Base-by-base conservation (phyloP, 2,113 vertebrate genomes). In the Plotosus lineatus region DNA sequence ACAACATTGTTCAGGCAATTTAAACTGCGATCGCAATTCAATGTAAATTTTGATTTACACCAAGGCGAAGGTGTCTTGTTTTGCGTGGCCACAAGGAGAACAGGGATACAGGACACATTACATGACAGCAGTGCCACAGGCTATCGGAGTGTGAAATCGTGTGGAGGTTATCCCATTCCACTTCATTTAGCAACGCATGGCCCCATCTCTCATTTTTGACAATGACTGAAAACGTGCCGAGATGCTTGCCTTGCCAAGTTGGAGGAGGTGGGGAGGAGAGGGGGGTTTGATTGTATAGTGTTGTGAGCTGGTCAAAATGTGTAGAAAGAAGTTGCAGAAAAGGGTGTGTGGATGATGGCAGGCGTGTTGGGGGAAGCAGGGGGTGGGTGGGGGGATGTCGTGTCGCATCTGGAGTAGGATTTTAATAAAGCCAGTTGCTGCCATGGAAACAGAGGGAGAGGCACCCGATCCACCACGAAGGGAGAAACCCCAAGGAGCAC, bases 131-230 rank as follows among this genome's bases (percentile, higher is more conserved):
- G 82, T 60, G 90, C 89, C 81, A 80, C 86, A 85, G 91, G 91
- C 90, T 89, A 92, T 88, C 87, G 75, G 46, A 90, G 89, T 91
- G 91, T 92, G 89, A 93, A 93, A 93, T 92, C 89, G 82, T 82
- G 83, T 85, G 89, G 90, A 89, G 86, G 89, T 87, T 92, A 89
- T 88, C 91, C 90, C 89, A 92, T 91, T 91, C 87, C 85, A 86
- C 91, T 91, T 94, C 90, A 92, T 93, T 92, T 93, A 89, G 90
- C 91, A 86, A 89, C 86, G 88, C 90, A 89, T 89, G 50, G 73
- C 51, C 75, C 90, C 91, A 93, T 92, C 90, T 92, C 89, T 94
- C 92, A 92, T 92, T 93, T 90, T 89, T 93, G 92, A 94, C 92
- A 93, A 92, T 87, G 86, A 89, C 88, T 90, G 85, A 85, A 88